A percentile compares a stretch with the other conserved stretches of the same genome.
These are phyloP conservation scores for Rhagoletis pomonella DNA, from an alignment of 1,140 invertebrate genomes.

Conservation along the genomic window DNA sequence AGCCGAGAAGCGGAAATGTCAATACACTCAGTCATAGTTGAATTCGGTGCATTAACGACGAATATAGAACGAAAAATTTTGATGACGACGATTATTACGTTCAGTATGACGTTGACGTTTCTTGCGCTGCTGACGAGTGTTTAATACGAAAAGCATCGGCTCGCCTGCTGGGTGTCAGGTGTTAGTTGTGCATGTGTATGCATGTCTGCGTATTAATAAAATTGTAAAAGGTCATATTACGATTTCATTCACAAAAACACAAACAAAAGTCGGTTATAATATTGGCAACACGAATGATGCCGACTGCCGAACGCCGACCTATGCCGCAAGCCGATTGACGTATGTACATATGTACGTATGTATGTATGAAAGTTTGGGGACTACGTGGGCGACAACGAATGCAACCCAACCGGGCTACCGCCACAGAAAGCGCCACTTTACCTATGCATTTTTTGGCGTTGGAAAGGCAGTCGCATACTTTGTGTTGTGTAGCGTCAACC, in stretches of 20 bases:
- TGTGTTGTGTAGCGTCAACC: background rate
- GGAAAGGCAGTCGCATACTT: background rate
- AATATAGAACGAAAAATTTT: slow-evolving; percentile 4
- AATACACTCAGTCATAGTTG: background rate
- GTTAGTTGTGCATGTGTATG: background rate
- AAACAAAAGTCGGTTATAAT: slow-evolving; percentile 43
- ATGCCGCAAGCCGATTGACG: slow-evolving; percentile 19
- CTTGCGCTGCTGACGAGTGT: slow-evolving; percentile 1
- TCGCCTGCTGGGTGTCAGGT: slow-evolving; percentile 8
- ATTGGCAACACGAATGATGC: slow-evolving; percentile 4
- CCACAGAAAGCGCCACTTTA: background rate
- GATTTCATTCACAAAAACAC: slow-evolving; percentile 50
- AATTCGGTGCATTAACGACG: background rate
- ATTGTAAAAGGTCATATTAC: slow-evolving; percentile 52
- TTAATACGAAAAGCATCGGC: slow-evolving; percentile 13
- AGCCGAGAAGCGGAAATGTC: background rate
- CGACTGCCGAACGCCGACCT: background rate
- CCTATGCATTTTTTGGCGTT: background rate
- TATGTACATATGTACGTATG: background rate
- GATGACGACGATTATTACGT: slow-evolving; percentile 6
- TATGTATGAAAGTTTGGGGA: background rate
- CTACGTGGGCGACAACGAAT: background rate
- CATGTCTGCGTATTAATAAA: slow-evolving; percentile 31
- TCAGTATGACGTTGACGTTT: background rate
- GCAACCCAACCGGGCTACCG: background rate